Evolutionary conservation across 2,113 vertebrate genomes (phyloP), one percentile per base, ranked within the genome.

Genomic region (Saccopteryx leptura): DNA sequence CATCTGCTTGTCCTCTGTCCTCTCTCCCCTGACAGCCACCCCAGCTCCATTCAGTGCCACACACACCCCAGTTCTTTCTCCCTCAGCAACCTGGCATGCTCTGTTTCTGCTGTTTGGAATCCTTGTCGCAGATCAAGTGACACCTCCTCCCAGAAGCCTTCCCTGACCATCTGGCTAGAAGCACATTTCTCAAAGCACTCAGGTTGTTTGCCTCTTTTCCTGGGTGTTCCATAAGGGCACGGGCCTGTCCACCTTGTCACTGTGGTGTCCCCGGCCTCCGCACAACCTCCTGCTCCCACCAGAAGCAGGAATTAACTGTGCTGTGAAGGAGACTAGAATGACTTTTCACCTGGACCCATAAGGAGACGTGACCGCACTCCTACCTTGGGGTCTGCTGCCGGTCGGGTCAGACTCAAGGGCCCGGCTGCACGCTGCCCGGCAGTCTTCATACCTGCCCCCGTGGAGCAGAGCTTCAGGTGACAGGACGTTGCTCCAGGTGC

Each of bases 381-480:
- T 81, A 90, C 88, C 93, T 96, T 86, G 65, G n/a, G 92, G 60
- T 33, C 95, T 15, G 81, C 17, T 58, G 48, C 96, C 96, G 0
- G 66, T 18, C 0, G 95, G 82, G n/a, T 92, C 24, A 0, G 95
- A 48, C 93, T 97, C 90, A 0, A 99, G 97, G 68, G 98, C 98
- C 56, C 88, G 96, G 68, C 98, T 98, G 93, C 99, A 99, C 0
- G 97, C 96, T 0, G 98, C 98, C 65, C 98, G 97, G 28, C 99
- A 99, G 50, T 99, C 99, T 60, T 97, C 97, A 71, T 99, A 99
- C 21, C 88, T 96, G 86, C 98, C 97, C 0, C 74, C 71, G 56
- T 92, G 98, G 3, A 99, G 98, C 88, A 99, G 98, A 78, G 98
- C 97, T 24, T 97, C 96, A 1, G 99, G 99, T 3, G 97, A 98